Conservation (phyloP, 2,797 vertebrate species). For the Capromys pilorides region DNA sequence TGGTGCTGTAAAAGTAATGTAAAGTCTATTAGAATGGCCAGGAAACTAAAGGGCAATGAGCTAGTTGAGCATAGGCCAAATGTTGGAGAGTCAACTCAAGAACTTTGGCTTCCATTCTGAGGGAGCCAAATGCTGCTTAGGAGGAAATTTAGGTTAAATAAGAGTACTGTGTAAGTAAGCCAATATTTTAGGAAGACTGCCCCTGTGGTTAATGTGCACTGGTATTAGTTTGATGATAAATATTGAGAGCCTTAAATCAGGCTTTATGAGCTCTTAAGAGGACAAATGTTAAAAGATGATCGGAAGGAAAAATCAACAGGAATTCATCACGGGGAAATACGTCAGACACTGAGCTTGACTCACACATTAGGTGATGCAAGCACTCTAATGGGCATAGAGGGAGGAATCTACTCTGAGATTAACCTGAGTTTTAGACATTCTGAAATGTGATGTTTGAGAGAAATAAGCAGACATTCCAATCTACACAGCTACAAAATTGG, state of each 20-base stretch:
- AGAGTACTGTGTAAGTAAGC: not conserved
- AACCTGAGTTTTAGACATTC: not conserved
- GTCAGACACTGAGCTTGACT: not conserved
- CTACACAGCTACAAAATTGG: not conserved
- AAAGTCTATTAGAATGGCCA: not conserved
- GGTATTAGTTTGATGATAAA: not conserved
- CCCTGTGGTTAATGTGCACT: not conserved
- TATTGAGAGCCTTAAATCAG: not conserved
- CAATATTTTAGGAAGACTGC: constrained; percentile 12
- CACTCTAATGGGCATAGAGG: not conserved
- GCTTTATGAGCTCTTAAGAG: not conserved
- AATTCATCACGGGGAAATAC: not conserved
- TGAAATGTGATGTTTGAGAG: not conserved
- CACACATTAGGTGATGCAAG: not conserved
- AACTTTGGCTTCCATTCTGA: not conserved
- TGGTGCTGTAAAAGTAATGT: not conserved
- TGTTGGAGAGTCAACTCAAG: not conserved
- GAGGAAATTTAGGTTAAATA: constrained; percentile 16
- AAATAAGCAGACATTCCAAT: not conserved
- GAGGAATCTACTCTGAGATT: not conserved
- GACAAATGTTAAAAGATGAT: not conserved
- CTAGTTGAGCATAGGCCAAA: not conserved
- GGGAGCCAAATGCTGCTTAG: not conserved
- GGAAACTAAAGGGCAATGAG: not conserved
- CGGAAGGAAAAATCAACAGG: not conserved